phyloP scores from a whole-genome alignment of 2,797 vertebrate genomes.

The Fratercula arctica region DNA sequence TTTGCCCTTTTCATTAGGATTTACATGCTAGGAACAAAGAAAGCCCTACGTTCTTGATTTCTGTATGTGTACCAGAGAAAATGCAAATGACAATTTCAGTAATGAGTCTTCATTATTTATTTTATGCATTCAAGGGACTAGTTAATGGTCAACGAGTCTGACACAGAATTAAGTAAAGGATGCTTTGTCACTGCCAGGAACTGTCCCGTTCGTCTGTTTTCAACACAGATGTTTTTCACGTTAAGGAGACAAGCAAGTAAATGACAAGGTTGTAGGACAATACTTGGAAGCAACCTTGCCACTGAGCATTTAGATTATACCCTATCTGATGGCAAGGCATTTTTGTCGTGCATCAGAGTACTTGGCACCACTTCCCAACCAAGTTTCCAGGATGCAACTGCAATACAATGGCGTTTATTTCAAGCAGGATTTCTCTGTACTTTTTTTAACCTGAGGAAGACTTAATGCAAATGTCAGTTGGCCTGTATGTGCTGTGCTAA shows the following conservation, averaged over 20 bases:
- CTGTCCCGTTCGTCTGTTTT: not conserved
- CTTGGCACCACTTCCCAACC: not conserved
- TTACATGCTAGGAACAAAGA: rapidly evolving
- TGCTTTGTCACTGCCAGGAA: not conserved
- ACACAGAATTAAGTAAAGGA: not conserved
- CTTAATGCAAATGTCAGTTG: not conserved
- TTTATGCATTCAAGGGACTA: not conserved
- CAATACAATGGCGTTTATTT: not conserved
- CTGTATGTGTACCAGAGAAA: not conserved
- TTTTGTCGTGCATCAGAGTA: not conserved
- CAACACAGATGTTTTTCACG: not conserved
- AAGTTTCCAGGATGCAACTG: not conserved
- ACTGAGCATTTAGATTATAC: not conserved
- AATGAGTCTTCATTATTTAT: not conserved
- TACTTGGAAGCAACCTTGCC: conserved; percentile 37
- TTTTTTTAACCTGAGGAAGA: not conserved
- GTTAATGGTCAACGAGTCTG: not conserved
- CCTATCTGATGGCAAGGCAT: not conserved
- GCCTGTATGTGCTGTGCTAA: not conserved
- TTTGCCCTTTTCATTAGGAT: not conserved
- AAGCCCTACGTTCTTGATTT: not conserved
- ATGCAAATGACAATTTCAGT: not conserved
- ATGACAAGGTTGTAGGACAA: conserved; percentile 33
- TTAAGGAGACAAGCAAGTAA: conserved; percentile 1
- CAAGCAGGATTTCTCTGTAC: not conserved